phyloP scores from a whole-genome alignment of 2,113 vertebrate species.

The Chinchilla lanigera region DNA sequence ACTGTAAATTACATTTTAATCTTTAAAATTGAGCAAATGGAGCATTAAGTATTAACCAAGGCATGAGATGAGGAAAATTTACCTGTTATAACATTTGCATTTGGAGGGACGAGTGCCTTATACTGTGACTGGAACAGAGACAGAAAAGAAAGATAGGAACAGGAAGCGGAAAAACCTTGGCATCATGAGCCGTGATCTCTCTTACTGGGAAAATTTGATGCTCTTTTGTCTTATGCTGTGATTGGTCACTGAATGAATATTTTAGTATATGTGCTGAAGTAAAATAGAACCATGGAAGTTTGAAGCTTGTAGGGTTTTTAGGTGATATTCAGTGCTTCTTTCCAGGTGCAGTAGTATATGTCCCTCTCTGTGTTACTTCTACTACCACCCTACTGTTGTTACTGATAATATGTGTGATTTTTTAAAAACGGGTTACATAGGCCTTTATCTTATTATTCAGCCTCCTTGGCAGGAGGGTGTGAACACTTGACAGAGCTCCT shows the following conservation, averaged over 20 bases:
- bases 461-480: background rate
- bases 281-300: slow-evolving; percentile 17
- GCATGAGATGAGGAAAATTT: background rate
- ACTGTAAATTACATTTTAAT: slow-evolving; percentile 40
- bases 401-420: background rate
- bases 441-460: background rate
- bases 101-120: background rate
- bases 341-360: background rate
- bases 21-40: slow-evolving; percentile 9
- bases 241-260: background rate
- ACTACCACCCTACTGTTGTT: background rate
- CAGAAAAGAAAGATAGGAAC: background rate
- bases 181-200: background rate
- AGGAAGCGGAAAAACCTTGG: background rate
- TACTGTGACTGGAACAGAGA: background rate
- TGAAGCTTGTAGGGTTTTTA: background rate
- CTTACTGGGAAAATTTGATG: background rate
- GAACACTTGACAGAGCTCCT: background rate
- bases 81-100: background rate
- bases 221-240: background rate
- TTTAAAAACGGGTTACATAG: background rate
- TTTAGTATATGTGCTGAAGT: background rate
- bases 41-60: background rate
- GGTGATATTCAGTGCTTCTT: background rate
- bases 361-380: background rate